Evolutionary conservation across 1,140 invertebrate genomes (phyloP).

Genomic region (Marisa cornuarietis): DNA sequence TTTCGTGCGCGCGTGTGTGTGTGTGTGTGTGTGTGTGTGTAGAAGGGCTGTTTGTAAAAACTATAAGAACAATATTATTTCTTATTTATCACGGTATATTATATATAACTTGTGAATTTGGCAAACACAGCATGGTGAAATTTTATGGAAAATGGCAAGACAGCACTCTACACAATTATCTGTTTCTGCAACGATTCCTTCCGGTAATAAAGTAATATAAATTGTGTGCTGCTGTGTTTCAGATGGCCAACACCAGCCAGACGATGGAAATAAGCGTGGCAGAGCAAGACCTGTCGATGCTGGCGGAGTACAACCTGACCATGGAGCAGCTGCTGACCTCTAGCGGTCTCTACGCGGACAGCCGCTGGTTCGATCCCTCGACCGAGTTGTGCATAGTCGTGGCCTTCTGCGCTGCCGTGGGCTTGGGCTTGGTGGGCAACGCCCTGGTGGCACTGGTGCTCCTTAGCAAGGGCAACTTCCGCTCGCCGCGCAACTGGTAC

Average conservation of each 20-base stretch:
- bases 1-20: too few relatives aligned
- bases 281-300: conserved; percentile 6
- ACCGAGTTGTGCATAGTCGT: conserved; percentile 53
- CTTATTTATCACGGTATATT: too few relatives aligned
- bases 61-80: too few relatives aligned
- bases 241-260: neutral
- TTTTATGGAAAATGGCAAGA: too few relatives aligned
- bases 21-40: too few relatives aligned
- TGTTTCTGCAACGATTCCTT: too few relatives aligned
- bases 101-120: too few relatives aligned
- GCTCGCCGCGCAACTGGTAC: conserved; percentile 60
- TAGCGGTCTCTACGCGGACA: neutral
- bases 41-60: too few relatives aligned
- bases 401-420: conserved; percentile 62
- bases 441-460: conserved; percentile 63
- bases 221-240: neutral
- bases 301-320: conserved; percentile 14
- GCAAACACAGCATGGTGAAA: too few relatives aligned
- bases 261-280: neutral
- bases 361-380: conserved; percentile 30
- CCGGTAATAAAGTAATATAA: too few relatives aligned
- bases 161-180: too few relatives aligned
- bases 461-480: conserved; percentile 52
- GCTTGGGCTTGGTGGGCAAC: conserved; percentile 63
- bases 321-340: conserved; percentile 10